phyloP scores from a whole-genome alignment of 1,140 invertebrate genomes.

The Sinella curviseta region DNA sequence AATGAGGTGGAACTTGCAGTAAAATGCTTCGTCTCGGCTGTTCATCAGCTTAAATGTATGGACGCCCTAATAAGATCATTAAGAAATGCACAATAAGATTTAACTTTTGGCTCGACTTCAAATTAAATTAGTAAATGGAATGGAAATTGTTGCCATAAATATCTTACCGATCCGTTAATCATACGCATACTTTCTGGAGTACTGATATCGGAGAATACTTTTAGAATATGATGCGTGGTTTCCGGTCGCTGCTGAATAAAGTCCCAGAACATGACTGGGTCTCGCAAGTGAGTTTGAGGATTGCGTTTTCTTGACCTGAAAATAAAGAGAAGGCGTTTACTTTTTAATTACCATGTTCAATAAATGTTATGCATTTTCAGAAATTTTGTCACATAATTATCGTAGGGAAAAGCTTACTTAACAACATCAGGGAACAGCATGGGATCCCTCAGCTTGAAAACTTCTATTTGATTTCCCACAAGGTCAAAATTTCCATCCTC shows the following conservation, averaged over 20 bases:
- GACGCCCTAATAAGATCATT: constrained; percentile 56
- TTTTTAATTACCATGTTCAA: neutral
- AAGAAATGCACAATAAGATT: neutral
- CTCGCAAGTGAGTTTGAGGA: constrained; percentile 67
- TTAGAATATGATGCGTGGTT: constrained; percentile 59
- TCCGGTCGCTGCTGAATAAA: constrained; percentile 61
- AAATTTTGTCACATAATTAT: too few species aligned
- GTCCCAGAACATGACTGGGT: constrained; percentile 61
- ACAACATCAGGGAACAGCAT: neutral
- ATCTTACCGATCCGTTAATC: constrained; percentile 63
- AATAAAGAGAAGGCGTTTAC: neutral
- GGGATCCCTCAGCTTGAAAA: neutral
- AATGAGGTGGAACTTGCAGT: too few species aligned
- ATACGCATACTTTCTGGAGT: constrained; percentile 60
- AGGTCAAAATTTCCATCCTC: constrained; percentile 30
- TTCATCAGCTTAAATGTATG: constrained; percentile 65
- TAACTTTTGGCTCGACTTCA: neutral
- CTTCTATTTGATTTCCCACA: constrained; percentile 3
- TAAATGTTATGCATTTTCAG: neutral
- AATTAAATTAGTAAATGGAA: neutral
- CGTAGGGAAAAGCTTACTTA: neutral
- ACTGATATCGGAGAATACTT: too few species aligned
- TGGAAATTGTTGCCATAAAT: constrained; percentile 49
- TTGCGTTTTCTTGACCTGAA: constrained; percentile 64
- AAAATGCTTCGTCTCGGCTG: neutral